A percentile compares a stretch with the other conserved stretches of the same genome.
Evolutionary conservation across 1,140 invertebrate species (phyloP).

Genomic region (Thalassaphorura encarpata): DNA sequence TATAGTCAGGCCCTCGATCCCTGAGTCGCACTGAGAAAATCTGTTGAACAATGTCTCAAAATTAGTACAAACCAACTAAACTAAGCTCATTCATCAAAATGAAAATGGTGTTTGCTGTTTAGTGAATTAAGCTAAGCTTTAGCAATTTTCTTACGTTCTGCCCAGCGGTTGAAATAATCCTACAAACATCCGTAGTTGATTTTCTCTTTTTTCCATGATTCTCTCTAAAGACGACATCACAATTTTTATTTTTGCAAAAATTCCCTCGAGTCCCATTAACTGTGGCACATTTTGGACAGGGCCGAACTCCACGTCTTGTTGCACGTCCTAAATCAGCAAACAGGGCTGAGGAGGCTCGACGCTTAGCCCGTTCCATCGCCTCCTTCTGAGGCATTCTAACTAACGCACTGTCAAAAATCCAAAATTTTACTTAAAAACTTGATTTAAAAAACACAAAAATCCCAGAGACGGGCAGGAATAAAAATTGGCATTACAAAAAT

Average conservation of each 20-base stretch:
- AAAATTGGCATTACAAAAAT: too few relatives aligned
- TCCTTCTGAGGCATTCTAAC: too few relatives aligned
- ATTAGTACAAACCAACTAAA: too few relatives aligned
- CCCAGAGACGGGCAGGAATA: too few relatives aligned
- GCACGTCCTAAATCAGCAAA: conserved; percentile 56
- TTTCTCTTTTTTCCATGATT: conserved; percentile 52
- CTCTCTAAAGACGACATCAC: conserved; percentile 59
- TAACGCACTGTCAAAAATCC: too few relatives aligned
- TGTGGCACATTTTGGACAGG: conserved; percentile 67
- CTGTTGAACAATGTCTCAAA: neutral
- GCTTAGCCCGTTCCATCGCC: too few relatives aligned
- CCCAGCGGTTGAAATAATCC: conserved; percentile 40
- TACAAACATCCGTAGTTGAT: conserved; percentile 55
- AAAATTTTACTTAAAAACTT: too few relatives aligned
- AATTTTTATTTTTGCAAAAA: conserved; percentile 65
- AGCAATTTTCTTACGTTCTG: neutral
- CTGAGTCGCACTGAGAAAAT: conserved; percentile 51
- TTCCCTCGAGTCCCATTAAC: conserved; percentile 63
- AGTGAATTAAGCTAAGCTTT: too few relatives aligned
- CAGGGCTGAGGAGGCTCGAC: too few relatives aligned
- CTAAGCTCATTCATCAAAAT: too few relatives aligned
- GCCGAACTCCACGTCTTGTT: conserved; percentile 57
- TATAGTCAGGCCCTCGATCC: conserved; percentile 57
- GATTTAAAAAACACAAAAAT: too few relatives aligned
- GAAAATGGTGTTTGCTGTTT: too few relatives aligned